Base-by-base conservation (phyloP, 1,140 invertebrate genomes). In the Sycobia sp. region DNA sequence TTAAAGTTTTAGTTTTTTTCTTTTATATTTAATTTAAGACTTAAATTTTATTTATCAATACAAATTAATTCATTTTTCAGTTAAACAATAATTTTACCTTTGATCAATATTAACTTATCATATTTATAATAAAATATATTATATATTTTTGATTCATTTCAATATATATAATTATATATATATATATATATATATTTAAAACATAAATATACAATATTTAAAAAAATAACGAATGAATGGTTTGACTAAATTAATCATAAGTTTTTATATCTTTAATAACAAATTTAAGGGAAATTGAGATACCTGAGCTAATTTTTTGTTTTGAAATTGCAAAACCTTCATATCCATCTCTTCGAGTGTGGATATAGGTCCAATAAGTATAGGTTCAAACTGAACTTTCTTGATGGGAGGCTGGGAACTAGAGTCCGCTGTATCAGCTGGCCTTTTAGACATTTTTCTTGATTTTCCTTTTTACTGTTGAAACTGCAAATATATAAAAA, bases 271-370 rank as follows among this genome's bases (percentile, higher is more conserved):
- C n/a, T n/a, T n/a, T n/a, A n/a, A n/a, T n/a, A n/a, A n/a, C n/a
- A n/a, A n/a, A n/a, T n/a, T n/a, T n/a, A n/a, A n/a, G n/a, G n/a
- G n/a, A n/a, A n/a, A n/a, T n/a, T n/a, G n/a, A 14, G 58, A 74
- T 85, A 92, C 91, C 87, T 98, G 95, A 25, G 91, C 90, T 27
- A 98, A 83, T 82, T 98, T 97, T 80, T 96, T 96, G 75, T 98
- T 98, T 83, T 98, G 96, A 78, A 97, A 98, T 71, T 94, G 91
- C 16, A 98, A 80, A 53, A 97, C 94, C 85, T 98, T 97, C 73
- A 97, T 94, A 78, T 98, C 96, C 89, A 98, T 93, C 82, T 98
- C 96, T 80, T 98, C 96, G 20, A 96, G 83, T 23, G 93, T 96
- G 38, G 93, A 96, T 62, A 97, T 92, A 32, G 94, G 90, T 27